phyloP scores from a whole-genome alignment of 2,888 invertebrate genomes.

The Dryadula phaetusa region DNA sequence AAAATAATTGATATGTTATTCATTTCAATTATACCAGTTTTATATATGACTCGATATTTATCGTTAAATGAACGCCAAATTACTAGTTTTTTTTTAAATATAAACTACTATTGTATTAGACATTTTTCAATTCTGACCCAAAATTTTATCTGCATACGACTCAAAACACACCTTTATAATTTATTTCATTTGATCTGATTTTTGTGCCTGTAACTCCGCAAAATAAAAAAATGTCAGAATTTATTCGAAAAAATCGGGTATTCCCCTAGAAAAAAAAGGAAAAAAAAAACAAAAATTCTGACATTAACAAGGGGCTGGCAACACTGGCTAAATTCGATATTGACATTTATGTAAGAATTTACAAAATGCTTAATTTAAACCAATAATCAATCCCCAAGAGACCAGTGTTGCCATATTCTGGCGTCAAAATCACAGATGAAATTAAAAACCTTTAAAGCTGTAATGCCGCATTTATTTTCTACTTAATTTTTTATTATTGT shows the following conservation, averaged over 20 bases:
- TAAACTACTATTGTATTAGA: not conserved
- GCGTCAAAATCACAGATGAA: constrained; percentile 64
- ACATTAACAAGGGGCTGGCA: constrained; percentile 35
- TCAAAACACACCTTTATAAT: constrained; percentile 20
- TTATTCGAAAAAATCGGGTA: constrained; percentile 1
- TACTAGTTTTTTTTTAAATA: not conserved
- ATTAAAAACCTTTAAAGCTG: constrained; percentile 50
- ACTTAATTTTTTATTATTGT: constrained; percentile 51
- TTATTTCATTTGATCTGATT: constrained; percentile 42
- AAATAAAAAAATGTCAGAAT: constrained; percentile 24
- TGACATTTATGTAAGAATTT: not conserved
- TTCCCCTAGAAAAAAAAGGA: not conserved
- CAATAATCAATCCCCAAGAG: constrained; percentile 3
- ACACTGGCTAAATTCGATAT: constrained; percentile 27
- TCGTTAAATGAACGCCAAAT: too few species aligned
- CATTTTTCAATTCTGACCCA: not conserved
- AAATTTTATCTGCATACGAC: constrained; percentile 12
- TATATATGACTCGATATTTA: too few species aligned
- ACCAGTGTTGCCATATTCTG: constrained; percentile 47
- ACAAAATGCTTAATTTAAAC: constrained; percentile 6
- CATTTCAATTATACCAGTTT: not conserved
- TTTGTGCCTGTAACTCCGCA: constrained; percentile 26
- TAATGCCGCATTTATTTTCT: constrained; percentile 63
- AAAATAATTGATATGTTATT: too few species aligned
- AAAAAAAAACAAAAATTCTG: constrained; percentile 21